These are phyloP conservation scores for Callipepla californica DNA, from an alignment of 2,113 vertebrate species.

Conservation along the genomic window DNA sequence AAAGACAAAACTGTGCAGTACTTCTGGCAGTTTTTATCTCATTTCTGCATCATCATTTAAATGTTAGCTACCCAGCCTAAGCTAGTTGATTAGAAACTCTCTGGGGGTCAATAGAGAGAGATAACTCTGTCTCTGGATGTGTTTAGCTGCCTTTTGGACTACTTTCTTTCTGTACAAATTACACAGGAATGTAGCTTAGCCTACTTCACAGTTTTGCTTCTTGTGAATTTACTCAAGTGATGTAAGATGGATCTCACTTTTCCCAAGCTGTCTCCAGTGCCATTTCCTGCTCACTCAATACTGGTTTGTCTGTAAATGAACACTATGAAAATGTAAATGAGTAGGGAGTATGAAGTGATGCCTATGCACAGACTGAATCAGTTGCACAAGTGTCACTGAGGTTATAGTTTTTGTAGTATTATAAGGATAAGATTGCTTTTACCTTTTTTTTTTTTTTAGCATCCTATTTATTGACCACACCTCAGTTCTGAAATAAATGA, in stretches of 20 bases:
- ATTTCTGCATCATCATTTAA: neutral
- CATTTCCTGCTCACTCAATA: accelerated
- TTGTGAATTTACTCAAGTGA: neutral
- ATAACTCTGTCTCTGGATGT: neutral
- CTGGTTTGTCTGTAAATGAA: neutral
- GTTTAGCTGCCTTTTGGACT: neutral
- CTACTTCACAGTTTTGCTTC: neutral
- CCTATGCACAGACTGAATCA: neutral
- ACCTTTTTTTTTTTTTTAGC: neutral
- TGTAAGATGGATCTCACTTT: neutral
- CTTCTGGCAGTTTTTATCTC: neutral
- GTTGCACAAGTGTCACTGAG: neutral
- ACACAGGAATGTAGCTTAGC: neutral
- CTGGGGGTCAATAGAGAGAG: neutral
- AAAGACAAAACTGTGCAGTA: neutral
- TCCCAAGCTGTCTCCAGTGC: neutral
- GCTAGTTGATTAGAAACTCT: neutral
- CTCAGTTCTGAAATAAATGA: neutral
- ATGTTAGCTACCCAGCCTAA: neutral
- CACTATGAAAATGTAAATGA: neutral
- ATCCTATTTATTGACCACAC: neutral
- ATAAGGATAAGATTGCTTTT: neutral
- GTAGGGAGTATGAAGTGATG: accelerated
- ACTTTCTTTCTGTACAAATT: neutral
- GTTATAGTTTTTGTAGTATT: neutral